Evolutionary conservation across 2,797 vertebrate genomes (phyloP).

Genomic region (Ceyx erithaca): DNA sequence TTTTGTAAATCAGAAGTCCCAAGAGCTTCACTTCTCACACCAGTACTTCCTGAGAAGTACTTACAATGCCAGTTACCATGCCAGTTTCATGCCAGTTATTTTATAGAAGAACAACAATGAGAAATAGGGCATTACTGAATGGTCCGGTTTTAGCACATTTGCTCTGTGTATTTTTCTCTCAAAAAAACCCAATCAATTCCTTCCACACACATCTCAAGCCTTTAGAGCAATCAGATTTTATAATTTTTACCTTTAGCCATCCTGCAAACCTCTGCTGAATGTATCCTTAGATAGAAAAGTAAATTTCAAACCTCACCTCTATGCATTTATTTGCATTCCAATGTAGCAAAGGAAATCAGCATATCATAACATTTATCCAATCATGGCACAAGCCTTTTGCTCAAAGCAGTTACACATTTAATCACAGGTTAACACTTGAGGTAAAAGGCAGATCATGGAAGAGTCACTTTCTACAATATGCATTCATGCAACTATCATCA

Average conservation of each 20-base stretch:
- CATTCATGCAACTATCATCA: neutral
- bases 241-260: neutral
- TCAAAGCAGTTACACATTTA: neutral
- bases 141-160: neutral
- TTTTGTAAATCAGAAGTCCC: neutral
- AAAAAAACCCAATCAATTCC: neutral
- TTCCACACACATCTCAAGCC: neutral
- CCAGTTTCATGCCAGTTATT: neutral
- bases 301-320: neutral
- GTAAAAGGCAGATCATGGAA: neutral
- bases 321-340: conserved; percentile 2
- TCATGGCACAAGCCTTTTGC: neutral
- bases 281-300: neutral
- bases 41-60: neutral
- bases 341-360: neutral
- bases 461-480: neutral
- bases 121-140: neutral
- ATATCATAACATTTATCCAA: neutral
- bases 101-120: neutral
- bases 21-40: neutral
- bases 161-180: neutral
- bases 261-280: neutral
- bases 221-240: neutral
- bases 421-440: neutral
- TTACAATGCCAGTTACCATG: neutral